Percentiles rank a stretch among this genome's conserved stretches.
Conservation (phyloP, 2,113 vertebrate species). For the Chaenocephalus aceratus region DNA sequence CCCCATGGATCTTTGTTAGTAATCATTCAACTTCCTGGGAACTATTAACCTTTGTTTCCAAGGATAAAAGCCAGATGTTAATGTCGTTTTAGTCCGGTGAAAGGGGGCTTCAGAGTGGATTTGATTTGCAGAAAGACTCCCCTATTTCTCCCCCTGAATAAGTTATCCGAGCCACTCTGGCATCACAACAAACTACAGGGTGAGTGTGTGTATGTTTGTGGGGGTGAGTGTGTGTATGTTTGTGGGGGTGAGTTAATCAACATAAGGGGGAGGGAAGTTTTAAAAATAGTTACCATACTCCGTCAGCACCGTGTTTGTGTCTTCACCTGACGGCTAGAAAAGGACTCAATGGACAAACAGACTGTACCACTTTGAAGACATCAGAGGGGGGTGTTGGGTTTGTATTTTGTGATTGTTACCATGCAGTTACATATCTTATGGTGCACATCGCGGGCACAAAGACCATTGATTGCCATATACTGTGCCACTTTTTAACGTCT, state of each 20-base stretch:
- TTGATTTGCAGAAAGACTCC: conserved; percentile 9
- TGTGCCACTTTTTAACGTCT: no score
- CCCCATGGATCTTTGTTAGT: no score
- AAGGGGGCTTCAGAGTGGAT: neutral
- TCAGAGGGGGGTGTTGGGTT: no score
- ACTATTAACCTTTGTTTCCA: no score
- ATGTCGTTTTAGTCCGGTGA: no score
- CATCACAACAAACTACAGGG: conserved; percentile 9
- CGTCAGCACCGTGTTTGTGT: conserved; percentile 10
- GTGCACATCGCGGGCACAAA: neutral
- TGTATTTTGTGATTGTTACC: conserved; percentile 11
- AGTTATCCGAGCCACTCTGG: conserved; percentile 17
- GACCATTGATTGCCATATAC: neutral
- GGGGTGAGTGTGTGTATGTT: neutral
- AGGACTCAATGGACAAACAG: conserved; percentile 8
- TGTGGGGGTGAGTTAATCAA: conserved; percentile 22
- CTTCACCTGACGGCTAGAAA: conserved; percentile 45
- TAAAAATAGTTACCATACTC: conserved; percentile 68
- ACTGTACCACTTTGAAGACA: conserved; percentile 14
- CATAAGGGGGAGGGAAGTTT: neutral
- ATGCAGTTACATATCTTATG: neutral
- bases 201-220: no score
- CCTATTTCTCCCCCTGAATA: neutral
- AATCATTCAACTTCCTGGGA: no score
- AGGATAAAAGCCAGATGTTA: no score